Evolutionary conservation across 2,888 invertebrate species (phyloP), one percentile per base, ranked within the genome.

Genomic region (Celastrina argiolus): DNA sequence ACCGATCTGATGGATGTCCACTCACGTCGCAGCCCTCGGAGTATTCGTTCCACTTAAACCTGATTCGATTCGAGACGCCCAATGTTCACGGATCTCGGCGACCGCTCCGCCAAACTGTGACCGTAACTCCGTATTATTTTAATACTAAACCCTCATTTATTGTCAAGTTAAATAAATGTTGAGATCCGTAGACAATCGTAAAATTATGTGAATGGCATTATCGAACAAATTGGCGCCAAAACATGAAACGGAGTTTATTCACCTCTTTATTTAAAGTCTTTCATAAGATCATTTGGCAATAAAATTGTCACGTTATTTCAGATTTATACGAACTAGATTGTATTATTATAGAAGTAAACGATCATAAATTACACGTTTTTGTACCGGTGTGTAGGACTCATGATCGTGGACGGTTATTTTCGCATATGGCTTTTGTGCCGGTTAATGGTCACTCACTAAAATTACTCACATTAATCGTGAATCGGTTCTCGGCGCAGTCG

Each of bases 1-100:
- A 79, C 76, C 78, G 86, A 90, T 89, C 75, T 86, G 87, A 89
- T 84, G 79, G 76, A 89, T 85, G 84, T 79, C 79, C 79, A 75
- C 74, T 76, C 74, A 73, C 73, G 73, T 71, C 73, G 73, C 71
- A 74, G 76, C 81, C 80, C 81, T 80, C 73, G 76, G 18, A 22
- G 61, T 76, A 80, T 87, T 82, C 79, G 85, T 81, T 78, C 83
- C 82, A 80, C 83, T 80, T 76, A 75, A 67, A 59, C 28, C 59
- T 64, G 64, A 69, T 69, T 81, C 77, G 76, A 77, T 76, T 74
- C 76, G 78, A 61, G 39, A 61, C 61, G 61, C 26, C 59, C 18
- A 39, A 39, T 39, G 61, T 36, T 39, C 61, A 61, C 61, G 36
- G 61, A 36, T 61, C 75, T 72, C 78, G 76, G 76, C 70, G 76